Evolutionary conservation across 2,113 vertebrate genomes (phyloP).

Genomic region (Rhagologus leucostigma): DNA sequence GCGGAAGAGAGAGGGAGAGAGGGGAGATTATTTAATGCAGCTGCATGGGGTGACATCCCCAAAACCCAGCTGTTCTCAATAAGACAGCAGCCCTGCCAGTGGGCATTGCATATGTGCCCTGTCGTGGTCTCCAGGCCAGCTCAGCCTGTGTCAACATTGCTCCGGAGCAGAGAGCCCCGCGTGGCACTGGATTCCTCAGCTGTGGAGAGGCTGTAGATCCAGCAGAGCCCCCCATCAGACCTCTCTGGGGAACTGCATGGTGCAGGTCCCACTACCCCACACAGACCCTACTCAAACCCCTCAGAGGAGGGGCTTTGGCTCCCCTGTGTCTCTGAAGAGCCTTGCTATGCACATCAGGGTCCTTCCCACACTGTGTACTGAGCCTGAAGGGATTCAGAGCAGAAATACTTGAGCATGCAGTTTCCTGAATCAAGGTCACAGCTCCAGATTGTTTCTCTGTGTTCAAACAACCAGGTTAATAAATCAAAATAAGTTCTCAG

Average conservation of each 20-base stretch:
- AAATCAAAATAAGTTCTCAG: background rate
- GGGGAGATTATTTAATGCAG: background rate
- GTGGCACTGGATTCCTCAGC: background rate
- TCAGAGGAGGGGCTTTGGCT: background rate
- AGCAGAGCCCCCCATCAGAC: background rate
- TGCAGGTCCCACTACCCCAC: background rate
- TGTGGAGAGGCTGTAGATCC: background rate
- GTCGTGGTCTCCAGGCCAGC: rapidly evolving
- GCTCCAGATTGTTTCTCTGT: background rate
- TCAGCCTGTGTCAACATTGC: rapidly evolving
- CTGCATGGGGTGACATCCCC: background rate
- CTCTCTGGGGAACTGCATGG: background rate
- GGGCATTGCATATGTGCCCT: rapidly evolving
- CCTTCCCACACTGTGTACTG: background rate
- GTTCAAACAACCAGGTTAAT: background rate
- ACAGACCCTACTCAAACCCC: background rate
- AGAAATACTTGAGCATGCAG: background rate
- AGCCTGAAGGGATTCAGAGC: background rate
- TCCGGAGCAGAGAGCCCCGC: background rate
- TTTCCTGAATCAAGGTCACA: background rate
- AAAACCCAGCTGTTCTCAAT: background rate
- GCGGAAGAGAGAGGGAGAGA: background rate
- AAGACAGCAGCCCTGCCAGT: rapidly evolving
- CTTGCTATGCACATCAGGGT: background rate
- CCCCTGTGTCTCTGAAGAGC: background rate